Percentiles rank a stretch among this genome's conserved stretches.
Evolutionary conservation across 2,888 invertebrate genomes (phyloP).

Genomic region (Theristus sp.): DNA sequence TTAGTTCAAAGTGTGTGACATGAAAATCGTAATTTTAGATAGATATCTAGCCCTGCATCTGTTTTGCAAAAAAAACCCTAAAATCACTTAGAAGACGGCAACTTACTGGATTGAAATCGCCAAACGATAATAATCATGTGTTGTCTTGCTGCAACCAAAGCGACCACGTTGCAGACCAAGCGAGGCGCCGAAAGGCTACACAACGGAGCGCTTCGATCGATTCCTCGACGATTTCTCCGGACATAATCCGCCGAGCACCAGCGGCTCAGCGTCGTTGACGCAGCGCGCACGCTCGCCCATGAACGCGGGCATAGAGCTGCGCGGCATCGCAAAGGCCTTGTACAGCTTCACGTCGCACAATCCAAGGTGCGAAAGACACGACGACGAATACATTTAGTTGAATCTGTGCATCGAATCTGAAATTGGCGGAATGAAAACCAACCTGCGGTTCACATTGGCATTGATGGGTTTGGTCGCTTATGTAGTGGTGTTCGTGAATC

Average conservation of each 20-base stretch:
- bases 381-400: too few species aligned
- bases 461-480: too few species aligned
- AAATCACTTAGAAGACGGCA: background rate
- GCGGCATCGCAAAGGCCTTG: conserved; percentile 63
- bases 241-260: background rate
- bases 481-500: too few species aligned
- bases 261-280: background rate
- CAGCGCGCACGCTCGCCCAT: background rate
- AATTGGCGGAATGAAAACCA: too few species aligned
- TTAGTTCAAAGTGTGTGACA: too few species aligned
- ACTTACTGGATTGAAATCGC: background rate
- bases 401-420: background rate
- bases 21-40: too few species aligned
- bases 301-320: conserved; percentile 42
- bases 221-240: background rate
- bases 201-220: background rate
- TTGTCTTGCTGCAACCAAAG: too few species aligned
- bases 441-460: too few species aligned
- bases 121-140: background rate
- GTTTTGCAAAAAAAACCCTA: background rate
- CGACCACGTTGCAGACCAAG: background rate
- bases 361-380: conserved; percentile 37
- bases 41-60: too few species aligned
- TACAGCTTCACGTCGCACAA: conserved; percentile 69
- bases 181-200: background rate